Evolutionary conservation across 1,140 invertebrate species (phyloP).

Genomic region (Euglossa dilemma): DNA sequence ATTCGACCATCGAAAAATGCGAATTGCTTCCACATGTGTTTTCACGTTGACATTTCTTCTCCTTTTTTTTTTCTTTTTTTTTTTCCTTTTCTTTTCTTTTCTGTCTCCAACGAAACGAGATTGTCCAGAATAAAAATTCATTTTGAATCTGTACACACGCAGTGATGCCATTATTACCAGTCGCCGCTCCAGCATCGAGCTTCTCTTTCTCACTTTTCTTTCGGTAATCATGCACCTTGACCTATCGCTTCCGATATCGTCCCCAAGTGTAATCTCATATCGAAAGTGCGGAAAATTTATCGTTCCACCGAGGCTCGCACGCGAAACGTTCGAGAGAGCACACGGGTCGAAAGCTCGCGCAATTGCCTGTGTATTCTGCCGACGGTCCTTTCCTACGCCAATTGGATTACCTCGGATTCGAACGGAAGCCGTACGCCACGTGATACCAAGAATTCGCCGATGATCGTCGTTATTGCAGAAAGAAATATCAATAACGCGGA

Average conservation of each 20-base stretch:
- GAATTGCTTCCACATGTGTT: constrained; percentile 54
- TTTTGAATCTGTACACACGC: constrained; percentile 58
- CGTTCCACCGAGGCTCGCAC: not conserved
- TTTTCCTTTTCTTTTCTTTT: constrained; percentile 8
- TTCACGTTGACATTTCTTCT: constrained; percentile 23
- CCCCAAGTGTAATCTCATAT: not conserved
- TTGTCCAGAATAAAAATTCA: constrained; percentile 62
- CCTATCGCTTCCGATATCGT: not conserved
- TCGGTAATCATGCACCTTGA: not conserved
- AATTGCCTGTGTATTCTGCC: constrained; percentile 4
- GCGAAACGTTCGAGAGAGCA: not conserved
- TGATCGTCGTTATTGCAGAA: not conserved
- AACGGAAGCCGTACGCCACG: constrained; percentile 31
- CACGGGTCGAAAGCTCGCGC: not conserved
- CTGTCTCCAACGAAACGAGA: constrained; percentile 31
- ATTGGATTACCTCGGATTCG: constrained; percentile 36
- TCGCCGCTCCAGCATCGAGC: constrained; percentile 36
- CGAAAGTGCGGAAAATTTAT: constrained; percentile 13
- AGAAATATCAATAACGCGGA: not conserved
- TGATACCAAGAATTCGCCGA: constrained; percentile 10
- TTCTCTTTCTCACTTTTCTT: not conserved
- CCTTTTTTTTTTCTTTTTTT: not conserved
- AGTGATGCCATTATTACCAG: constrained; percentile 59
- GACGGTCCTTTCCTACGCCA: constrained; percentile 10
- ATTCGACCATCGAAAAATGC: constrained; percentile 46